Evolutionary conservation across 2,113 vertebrate genomes (phyloP), one percentile per base, ranked within the genome.

Genomic region (Capreolus pygargus): DNA sequence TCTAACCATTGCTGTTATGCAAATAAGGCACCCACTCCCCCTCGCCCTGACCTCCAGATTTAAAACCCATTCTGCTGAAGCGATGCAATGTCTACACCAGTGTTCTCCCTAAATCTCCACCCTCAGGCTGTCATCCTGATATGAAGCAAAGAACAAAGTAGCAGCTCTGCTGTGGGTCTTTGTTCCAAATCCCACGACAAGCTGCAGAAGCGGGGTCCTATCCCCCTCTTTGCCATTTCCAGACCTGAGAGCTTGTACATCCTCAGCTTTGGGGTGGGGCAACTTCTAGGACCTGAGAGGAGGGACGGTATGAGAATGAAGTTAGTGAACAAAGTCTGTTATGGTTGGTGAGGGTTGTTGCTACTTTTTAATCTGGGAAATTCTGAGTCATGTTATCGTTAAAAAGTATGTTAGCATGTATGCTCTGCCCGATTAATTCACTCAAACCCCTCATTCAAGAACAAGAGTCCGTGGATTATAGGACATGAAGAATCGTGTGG

Each of bases 31-130:
- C 43, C 89, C 33, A 0, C 9, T 1, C 4, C 13, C 9, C 5
- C 6, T 52, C 30, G n/a, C 27, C 14, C 52, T 61, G 52, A 30
- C 16, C 67, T 47, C 60, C 4, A 23, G 4, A 3, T n/a, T 55
- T 60, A 36, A 58, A 82, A 14, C 10, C 11, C 3, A 1, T 9
- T 23, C 60, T 27, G 4, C 7, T 28, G 17, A 8, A 11, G 27
- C 1, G 23, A 19, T 21, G 21, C 19, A 12, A 0, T 3, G 4
- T 25, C 43, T 7, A 2, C 3, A 0, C 1, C 9, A 1, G 19
- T 39, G 91, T 78, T 57, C 43, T 27, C 57, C 55, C 7, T 28
- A 54, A 88, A 54, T 6, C 50, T 47, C 83, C 30, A n/a, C 33
- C 10, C 43, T 54, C 6, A 33, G 10, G 50, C 25, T 54, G 60